Conservation (phyloP, 2,113 vertebrate genomes). For the Scomber japonicus region DNA sequence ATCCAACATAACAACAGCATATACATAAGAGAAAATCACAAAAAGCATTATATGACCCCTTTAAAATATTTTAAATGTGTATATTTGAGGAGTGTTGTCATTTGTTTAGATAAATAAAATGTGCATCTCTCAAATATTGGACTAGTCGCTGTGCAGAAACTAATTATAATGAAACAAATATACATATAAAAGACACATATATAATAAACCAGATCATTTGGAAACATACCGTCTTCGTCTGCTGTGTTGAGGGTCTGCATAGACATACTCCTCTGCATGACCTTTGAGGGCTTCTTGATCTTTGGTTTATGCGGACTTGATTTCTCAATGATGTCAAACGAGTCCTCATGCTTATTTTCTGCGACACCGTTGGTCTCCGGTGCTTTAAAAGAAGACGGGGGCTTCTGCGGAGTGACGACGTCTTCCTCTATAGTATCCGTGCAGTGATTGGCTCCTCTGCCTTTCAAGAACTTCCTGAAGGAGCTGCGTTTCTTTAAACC, state of each 20-base stretch:
- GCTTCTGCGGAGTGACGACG: slow-evolving; percentile 46
- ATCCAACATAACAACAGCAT: too few relatives aligned
- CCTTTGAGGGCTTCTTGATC: slow-evolving; percentile 73
- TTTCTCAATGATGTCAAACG: slow-evolving; percentile 76
- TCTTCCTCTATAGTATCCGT: slow-evolving; percentile 65
- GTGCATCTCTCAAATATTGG: too few relatives aligned
- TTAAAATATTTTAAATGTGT: too few relatives aligned
- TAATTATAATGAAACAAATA: background rate
- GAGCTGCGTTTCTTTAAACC: slow-evolving; percentile 78
- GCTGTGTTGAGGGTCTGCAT: slow-evolving; percentile 77
- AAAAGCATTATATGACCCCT: too few relatives aligned
- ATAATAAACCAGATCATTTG: background rate
- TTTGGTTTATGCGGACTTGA: slow-evolving; percentile 63
- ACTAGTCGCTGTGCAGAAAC: too few relatives aligned
- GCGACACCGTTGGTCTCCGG: slow-evolving; percentile 31
- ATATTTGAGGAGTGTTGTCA: too few relatives aligned
- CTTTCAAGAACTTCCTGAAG: slow-evolving; percentile 79
- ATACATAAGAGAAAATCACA: too few relatives aligned
- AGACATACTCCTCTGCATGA: slow-evolving; percentile 77
- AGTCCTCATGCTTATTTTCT: slow-evolving; percentile 69
- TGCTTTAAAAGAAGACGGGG: slow-evolving; percentile 13
- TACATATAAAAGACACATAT: background rate
- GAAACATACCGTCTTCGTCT: slow-evolving; percentile 75
- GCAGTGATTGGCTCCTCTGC: slow-evolving; percentile 56
- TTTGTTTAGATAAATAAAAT: too few relatives aligned